Evolutionary conservation across 2,888 invertebrate genomes (phyloP), one percentile per base, ranked within the genome.

Genomic region (Xestia ashworthii): DNA sequence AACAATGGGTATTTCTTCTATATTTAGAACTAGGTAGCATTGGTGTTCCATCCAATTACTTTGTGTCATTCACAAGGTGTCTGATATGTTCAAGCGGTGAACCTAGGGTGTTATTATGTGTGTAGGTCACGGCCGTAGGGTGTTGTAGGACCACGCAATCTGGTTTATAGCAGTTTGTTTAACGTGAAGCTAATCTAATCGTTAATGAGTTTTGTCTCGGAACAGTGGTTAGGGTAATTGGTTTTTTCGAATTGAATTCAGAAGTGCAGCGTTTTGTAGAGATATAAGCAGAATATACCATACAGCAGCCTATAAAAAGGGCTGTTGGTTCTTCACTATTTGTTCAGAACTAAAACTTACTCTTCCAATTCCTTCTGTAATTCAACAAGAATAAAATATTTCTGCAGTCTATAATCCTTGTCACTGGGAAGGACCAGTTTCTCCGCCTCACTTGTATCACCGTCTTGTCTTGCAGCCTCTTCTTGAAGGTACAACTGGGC

Each of bases 361-460:
- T 81, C 75, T 71, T 93, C 93, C 87, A 93, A 86, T 83, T 94
- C 93, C 89, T 98, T 97, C 92, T 98, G 98, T 91, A 97, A 95
- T 66, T 97, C 97, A 25, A 98, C 98, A 82, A 98, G 94, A 79
- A 96, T 95, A 91, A 98, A 98, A 91, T 98, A 98, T 90, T 98
- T 97, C 84, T 97, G 97, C 62, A 97, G 96, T 78, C 98, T 95
- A 97, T 98, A 98, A 55, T 97, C 97, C 85, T 97, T 97, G 89
- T 98, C 98, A 89, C 98, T 98, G 16, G 98, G 98, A 60, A 98
- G 94, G 58, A 98, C 96, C 78, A 98, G 95, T 64, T 96, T 96
- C 82, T 97, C 97, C 19, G 96, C 94, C 82, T 97, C 97, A 53
- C 92, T 94, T 22, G 93, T 95, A 83, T 96, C 95, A 0, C 95